Evolutionary conservation across 2,797 vertebrate genomes (phyloP).

Genomic region (Pseudochaenichthys georgianus): DNA sequence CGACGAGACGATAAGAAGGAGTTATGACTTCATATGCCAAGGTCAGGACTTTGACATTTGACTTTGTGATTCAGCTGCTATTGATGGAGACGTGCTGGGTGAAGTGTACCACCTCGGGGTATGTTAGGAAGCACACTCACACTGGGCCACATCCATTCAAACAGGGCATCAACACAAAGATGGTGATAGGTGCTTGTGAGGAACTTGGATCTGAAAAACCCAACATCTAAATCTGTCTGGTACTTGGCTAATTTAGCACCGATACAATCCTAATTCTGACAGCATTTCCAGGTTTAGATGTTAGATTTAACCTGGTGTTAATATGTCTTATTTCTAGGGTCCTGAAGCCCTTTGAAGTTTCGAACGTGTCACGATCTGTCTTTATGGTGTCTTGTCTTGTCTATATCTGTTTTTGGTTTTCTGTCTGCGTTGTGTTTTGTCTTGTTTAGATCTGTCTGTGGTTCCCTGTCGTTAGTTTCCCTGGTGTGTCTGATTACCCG

Average conservation of each 20-base stretch:
- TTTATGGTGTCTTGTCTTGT: no score
- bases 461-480: no score
- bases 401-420: no score
- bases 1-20: conserved; percentile 16
- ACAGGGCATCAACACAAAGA: background rate
- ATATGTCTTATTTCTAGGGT: background rate
- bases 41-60: conserved; percentile 68
- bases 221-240: no score
- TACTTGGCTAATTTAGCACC: background rate
- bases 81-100: conserved; percentile 64
- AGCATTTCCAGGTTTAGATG: background rate
- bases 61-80: conserved; percentile 70
- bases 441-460: no score
- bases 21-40: conserved; percentile 66
- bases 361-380: no score
- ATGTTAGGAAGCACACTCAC: conserved; percentile 55
- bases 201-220: background rate
- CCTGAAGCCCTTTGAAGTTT: no score
- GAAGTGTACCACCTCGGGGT: conserved; percentile 65
- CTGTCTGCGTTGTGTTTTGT: no score
- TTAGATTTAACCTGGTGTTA: background rate
- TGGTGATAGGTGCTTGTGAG: background rate
- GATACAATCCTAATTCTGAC: background rate
- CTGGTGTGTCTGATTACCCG: no score
- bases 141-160: conserved; percentile 13